Conservation (phyloP, 2,888 invertebrate species). For the Pycnomerus fuliginosus region DNA sequence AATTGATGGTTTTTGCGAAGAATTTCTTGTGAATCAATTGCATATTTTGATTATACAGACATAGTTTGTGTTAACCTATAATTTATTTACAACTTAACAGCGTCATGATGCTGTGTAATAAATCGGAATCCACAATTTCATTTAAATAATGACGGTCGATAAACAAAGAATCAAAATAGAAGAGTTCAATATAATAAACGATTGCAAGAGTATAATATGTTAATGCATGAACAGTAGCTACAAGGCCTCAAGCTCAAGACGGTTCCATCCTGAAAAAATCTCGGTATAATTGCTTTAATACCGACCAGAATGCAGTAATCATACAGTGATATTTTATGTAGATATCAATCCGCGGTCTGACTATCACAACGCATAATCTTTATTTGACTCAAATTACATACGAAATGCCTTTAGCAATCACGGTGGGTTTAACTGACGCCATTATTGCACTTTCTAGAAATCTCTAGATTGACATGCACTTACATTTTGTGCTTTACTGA, state of each 20-base stretch:
- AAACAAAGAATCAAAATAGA: constrained; percentile 38
- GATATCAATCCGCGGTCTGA: constrained; percentile 41
- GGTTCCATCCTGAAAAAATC: constrained; percentile 35
- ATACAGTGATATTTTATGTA: constrained; percentile 47
- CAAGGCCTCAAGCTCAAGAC: constrained; percentile 31
- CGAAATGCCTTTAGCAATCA: constrained; percentile 43
- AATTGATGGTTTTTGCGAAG: too few species aligned
- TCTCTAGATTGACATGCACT: too few species aligned
- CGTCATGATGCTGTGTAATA: constrained; percentile 11
- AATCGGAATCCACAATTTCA: constrained; percentile 12
- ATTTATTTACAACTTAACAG: constrained; percentile 4
- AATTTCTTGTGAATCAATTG: too few species aligned
- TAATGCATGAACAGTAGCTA: constrained; percentile 42
- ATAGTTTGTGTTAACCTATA: too few species aligned
- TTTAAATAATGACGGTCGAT: constrained; percentile 36
- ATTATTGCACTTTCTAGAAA: constrained; percentile 20
- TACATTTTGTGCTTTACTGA: too few species aligned
- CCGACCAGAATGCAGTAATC: constrained; percentile 44
- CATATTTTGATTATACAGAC: too few species aligned
- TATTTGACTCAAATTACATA: constrained; percentile 43
- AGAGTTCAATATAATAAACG: constrained; percentile 36
- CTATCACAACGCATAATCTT: constrained; percentile 45
- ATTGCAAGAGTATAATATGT: constrained; percentile 34
- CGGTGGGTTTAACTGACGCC: constrained; percentile 34
- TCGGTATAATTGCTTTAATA: constrained; percentile 46